Evolutionary conservation across 2,113 vertebrate genomes (phyloP).

Genomic region (Macaca fascicularis): DNA sequence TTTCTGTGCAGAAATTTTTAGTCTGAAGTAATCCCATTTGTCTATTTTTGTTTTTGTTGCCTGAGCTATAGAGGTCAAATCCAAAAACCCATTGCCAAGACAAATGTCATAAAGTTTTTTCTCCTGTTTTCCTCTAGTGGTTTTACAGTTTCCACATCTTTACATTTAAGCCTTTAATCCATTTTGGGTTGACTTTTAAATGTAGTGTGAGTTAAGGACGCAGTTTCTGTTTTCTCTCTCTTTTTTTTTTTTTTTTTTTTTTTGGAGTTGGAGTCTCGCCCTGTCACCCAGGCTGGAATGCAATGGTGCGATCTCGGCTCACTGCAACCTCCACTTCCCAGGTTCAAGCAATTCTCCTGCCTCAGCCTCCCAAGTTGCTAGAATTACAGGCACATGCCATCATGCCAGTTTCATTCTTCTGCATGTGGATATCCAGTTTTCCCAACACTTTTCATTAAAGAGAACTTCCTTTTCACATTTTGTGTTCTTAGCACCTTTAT

Average conservation of each 20-base stretch:
- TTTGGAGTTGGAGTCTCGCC: too few species aligned
- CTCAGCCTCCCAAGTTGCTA: too few species aligned
- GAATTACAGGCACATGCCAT: too few species aligned
- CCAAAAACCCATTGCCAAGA: not conserved
- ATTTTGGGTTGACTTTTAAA: not conserved
- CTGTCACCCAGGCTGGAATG: too few species aligned
- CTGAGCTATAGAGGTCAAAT: not conserved
- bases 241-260: too few species aligned
- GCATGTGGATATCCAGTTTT: not conserved
- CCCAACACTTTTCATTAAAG: not conserved
- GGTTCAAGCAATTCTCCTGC: too few species aligned
- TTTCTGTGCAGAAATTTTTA: not conserved
- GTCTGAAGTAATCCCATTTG: not conserved
- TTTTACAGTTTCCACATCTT: not conserved
- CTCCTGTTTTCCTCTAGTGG: not conserved
- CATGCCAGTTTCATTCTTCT: not conserved
- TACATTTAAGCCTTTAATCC: not conserved
- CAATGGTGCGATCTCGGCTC: too few species aligned
- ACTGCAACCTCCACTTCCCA: too few species aligned
- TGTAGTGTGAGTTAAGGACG: not conserved
- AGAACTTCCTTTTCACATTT: not conserved
- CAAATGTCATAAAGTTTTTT: not conserved
- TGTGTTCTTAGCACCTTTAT: not conserved
- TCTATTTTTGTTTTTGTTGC: not conserved
- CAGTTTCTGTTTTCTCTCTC: too few species aligned